These are phyloP conservation scores for Callimorpha dominula DNA, from an alignment of 2,888 invertebrate species.

Conservation along the genomic window DNA sequence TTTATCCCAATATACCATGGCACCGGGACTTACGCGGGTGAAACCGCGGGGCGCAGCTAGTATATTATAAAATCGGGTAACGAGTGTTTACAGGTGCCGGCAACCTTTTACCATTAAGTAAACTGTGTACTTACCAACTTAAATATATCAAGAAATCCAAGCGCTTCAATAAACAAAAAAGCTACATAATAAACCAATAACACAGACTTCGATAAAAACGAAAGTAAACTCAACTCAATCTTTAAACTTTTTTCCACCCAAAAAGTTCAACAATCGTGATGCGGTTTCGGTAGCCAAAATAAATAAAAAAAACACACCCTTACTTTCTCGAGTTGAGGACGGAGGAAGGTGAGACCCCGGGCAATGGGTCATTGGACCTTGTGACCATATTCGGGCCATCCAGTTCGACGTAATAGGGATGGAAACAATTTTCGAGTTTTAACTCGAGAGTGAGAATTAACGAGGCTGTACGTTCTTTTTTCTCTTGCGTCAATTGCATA, in stretches of 20 bases:
- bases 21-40: no score
- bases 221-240: constrained; percentile 38
- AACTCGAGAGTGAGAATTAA: neutral
- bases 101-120: neutral
- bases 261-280: constrained; percentile 31
- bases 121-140: neutral
- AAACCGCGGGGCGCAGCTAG: no score
- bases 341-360: constrained; percentile 54
- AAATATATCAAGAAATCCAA: neutral
- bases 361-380: constrained; percentile 70
- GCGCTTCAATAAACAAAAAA: neutral
- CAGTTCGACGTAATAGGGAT: constrained; percentile 42
- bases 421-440: constrained; percentile 24
- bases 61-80: no score
- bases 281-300: constrained; percentile 42
- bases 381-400: constrained; percentile 59
- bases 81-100: neutral
- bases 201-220: constrained; percentile 34
- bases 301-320: constrained; percentile 36
- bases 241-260: constrained; percentile 33
- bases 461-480: neutral
- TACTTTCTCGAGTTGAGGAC: constrained; percentile 47
- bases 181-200: constrained; percentile 2
- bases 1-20: no score
- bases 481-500: neutral